Evolutionary conservation across 2,888 invertebrate genomes (phyloP), one percentile per base, ranked within the genome.

Genomic region (Meteorus cinctellus): DNA sequence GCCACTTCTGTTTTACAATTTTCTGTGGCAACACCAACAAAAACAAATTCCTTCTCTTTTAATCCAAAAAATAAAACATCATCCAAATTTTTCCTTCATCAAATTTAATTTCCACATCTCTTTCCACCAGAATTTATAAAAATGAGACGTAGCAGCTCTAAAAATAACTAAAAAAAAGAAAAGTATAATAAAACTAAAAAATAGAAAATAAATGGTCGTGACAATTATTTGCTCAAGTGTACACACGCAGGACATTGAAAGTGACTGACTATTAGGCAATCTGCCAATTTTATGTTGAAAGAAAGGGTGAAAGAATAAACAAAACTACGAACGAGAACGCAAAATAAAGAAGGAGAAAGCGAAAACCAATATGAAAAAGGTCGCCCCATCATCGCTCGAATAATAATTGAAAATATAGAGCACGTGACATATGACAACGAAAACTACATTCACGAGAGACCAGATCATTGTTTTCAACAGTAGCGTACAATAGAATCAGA

Each of bases 401-500:
- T 72, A 72, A 73, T 70, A 66, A 55, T 60, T 60, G 62, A 41
- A 71, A 48, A 75, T 78, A 79, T 85, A 80, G 85, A 86, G 84
- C 86, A 87, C 86, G 86, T 84, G 87, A 87, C 87, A 86, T 85
- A 85, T 83, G 86, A 86, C 78, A 81, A 55, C 19, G n/a, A 55
- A 19, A 55, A 55, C 55, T 8, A 55, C 19, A 6, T 2, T 24
- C 55, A 82, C 84, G 82, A 79, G 77, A 73, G 70, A 70, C 45
- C 81, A 74, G 75, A 79, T 79, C 77, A 83, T 84, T 84, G 85
- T 84, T 85, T 55, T 55, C 55, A 48, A 48, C 83, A 74, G 67
- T 74, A 67, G 78, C 72, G 69, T 85, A 88, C 88, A 88, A 88
- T 88, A 82, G 87, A 85, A 87, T 88, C 86, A 86, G 85, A 87